Evolutionary conservation across 2,888 invertebrate genomes (phyloP).

Genomic region (Drosophila birchii): DNA sequence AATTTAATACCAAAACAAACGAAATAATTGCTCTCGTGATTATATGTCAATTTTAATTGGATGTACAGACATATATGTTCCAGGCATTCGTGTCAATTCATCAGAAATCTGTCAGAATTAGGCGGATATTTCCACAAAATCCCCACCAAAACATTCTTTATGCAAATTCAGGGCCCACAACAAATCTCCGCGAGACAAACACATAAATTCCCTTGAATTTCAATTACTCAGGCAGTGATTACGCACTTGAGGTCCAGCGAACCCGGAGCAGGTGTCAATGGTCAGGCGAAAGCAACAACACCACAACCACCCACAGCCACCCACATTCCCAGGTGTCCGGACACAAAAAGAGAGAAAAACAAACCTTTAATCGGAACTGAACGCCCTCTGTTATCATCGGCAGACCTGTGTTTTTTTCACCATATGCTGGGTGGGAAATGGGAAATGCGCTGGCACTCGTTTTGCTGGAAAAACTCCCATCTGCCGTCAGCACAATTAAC

Average conservation of each 20-base stretch:
- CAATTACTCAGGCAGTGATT: conserved; percentile 40
- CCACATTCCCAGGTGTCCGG: conserved; percentile 20
- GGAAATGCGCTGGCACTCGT: conserved; percentile 27
- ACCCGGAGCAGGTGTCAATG: conserved; percentile 34
- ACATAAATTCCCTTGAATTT: conserved; percentile 46
- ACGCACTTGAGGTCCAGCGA: conserved; percentile 15
- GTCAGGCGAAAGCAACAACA: conserved; percentile 9
- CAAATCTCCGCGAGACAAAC: conserved; percentile 28
- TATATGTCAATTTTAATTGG: conserved; percentile 16
- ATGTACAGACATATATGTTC: neutral
- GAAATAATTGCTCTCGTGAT: neutral
- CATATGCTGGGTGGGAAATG: conserved; percentile 36
- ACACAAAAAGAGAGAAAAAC: conserved; percentile 2
- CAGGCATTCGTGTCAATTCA: neutral
- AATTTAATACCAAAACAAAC: neutral
- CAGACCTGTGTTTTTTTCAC: conserved; percentile 17
- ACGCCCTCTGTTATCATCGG: conserved; percentile 44
- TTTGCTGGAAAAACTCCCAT: conserved; percentile 29
- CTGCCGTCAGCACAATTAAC: conserved; percentile 66
- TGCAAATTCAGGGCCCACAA: conserved; percentile 1
- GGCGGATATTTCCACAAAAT: conserved; percentile 5
- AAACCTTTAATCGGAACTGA: conserved; percentile 43
- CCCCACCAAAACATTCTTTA: neutral
- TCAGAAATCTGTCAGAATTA: conserved; percentile 4
- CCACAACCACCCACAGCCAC: conserved; percentile 17